These are phyloP conservation scores for Petroica traversi DNA, from an alignment of 2,113 vertebrate species.

Conservation along the genomic window DNA sequence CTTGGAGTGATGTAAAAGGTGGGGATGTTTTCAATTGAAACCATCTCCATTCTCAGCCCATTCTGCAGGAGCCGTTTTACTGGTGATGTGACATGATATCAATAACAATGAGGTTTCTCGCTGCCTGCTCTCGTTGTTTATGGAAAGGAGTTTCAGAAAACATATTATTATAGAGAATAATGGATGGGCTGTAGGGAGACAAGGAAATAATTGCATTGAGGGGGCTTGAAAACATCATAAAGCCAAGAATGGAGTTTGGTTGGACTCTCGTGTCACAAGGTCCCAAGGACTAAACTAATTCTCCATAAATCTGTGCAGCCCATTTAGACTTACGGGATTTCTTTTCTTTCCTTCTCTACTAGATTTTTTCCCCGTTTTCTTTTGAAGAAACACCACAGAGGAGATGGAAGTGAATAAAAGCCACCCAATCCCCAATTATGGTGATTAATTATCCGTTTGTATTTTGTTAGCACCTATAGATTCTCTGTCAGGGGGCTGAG, in stretches of 20 bases:
- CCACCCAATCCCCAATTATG: not conserved
- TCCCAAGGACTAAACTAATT: constrained; percentile 61
- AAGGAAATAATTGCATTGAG: constrained; percentile 71
- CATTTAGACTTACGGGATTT: constrained; percentile 24
- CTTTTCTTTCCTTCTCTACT: not conserved
- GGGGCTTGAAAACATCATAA: constrained; percentile 61
- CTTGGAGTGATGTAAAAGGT: constrained; percentile 6
- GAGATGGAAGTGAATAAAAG: constrained; percentile 17
- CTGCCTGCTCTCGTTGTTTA: constrained; percentile 60
- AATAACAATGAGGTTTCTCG: constrained; percentile 51
- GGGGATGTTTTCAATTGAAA: constrained; percentile 30
- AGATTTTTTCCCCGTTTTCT: not conserved
- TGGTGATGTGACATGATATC: constrained; percentile 54
- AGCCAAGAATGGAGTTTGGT: constrained; percentile 65
- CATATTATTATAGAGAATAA: constrained; percentile 73
- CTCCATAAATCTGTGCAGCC: constrained; percentile 48
- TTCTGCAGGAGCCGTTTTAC: constrained; percentile 51
- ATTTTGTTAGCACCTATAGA: constrained; percentile 35
- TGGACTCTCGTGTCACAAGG: constrained; percentile 44
- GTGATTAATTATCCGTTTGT: constrained; percentile 48
- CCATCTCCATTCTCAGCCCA: constrained; percentile 49
- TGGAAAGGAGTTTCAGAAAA: constrained; percentile 71
- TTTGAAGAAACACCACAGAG: not conserved
- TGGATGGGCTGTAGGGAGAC: constrained; percentile 70
- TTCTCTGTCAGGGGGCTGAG: constrained; percentile 17